Conservation (phyloP, 2,797 vertebrate genomes). For the Kryptopterus vitreolus region DNA sequence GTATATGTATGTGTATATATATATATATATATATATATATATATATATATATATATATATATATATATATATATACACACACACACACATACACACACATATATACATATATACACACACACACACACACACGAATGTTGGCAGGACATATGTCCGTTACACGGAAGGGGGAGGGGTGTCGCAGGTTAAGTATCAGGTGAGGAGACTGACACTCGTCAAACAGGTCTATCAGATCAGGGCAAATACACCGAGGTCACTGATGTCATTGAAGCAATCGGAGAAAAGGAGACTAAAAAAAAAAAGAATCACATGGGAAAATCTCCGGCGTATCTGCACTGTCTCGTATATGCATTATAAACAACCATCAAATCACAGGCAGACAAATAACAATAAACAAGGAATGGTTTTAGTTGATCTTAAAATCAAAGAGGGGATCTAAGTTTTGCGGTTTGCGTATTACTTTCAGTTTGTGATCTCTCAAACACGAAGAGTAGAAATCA, state of each 20-base stretch:
- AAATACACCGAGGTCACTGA: constrained; percentile 10
- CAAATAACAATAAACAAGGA: not conserved
- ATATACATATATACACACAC: no score
- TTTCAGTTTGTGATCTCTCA: constrained; percentile 4
- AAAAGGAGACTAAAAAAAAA: not conserved
- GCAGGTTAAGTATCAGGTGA: not conserved
- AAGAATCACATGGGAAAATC: not conserved
- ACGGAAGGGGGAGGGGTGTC: not conserved
- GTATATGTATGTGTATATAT: no score
- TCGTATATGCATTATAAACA: no score
- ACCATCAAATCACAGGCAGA: not conserved
- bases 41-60: no score
- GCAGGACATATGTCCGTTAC: not conserved
- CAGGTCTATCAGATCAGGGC: not conserved
- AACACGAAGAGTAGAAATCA: not conserved
- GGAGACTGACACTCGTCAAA: not conserved
- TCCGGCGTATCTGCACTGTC: not conserved
- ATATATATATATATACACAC: no score
- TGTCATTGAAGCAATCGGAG: not conserved
- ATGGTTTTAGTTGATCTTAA: not conserved
- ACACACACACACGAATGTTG: no score
- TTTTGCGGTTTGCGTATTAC: no score
- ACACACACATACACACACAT: no score
- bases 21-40: no score
- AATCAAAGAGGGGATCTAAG: no score